phyloP scores from a whole-genome alignment of 2,797 vertebrate species.

The Hybognathus amarus region DNA sequence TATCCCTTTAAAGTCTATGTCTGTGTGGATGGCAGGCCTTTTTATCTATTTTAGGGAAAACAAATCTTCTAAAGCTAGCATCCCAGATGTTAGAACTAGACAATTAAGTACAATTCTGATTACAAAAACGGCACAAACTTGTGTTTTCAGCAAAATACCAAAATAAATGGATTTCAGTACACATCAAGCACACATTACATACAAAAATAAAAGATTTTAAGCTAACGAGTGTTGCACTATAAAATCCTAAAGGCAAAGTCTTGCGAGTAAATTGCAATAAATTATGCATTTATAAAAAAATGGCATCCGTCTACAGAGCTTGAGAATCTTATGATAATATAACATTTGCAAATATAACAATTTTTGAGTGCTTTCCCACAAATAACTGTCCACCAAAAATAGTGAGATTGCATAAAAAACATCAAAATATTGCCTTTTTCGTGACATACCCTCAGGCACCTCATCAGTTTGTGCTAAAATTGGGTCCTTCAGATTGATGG shows the following conservation, averaged over 20 bases:
- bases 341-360: background rate
- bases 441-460: slow-evolving; percentile 24
- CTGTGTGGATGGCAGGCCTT: background rate
- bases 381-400: background rate
- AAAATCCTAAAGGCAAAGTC: background rate
- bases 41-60: background rate
- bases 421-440: background rate
- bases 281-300: background rate
- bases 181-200: background rate
- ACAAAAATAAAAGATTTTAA: background rate
- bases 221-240: background rate
- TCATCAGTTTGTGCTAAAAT: background rate
- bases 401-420: background rate
- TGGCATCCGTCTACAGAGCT: background rate
- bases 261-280: background rate
- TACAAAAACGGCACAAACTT: background rate
- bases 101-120: too few species aligned
- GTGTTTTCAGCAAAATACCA: background rate
- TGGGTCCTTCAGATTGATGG: background rate
- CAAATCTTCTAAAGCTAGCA: background rate
- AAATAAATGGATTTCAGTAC: background rate
- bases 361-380: background rate
- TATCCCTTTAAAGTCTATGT: background rate
- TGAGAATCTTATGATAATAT: background rate
- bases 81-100: background rate